These are phyloP conservation scores for Hirudinaria manillensis DNA, from an alignment of 2,888 invertebrate species.

Conservation along the genomic window DNA sequence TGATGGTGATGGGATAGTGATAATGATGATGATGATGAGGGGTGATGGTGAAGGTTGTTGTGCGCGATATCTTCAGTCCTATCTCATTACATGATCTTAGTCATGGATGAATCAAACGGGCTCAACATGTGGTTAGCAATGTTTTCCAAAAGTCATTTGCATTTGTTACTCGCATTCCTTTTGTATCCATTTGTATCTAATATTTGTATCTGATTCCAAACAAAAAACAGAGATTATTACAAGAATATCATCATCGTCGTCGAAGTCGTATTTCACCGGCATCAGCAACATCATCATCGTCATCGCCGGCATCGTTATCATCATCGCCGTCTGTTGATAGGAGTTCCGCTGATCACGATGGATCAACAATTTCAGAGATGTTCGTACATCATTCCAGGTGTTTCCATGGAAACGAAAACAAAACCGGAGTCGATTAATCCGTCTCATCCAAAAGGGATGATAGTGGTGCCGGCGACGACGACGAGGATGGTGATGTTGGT, in stretches of 20 bases:
- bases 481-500: conserved; percentile 5
- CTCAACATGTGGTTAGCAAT: neutral
- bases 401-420: neutral
- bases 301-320: neutral
- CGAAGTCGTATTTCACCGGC: neutral
- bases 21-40: conserved; percentile 2
- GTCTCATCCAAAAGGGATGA: neutral
- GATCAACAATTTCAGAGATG: neutral
- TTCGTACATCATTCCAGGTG: neutral
- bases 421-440: neutral
- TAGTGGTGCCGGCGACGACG: neutral
- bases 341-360: neutral
- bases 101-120: neutral
- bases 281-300: neutral
- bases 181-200: conserved; percentile 3
- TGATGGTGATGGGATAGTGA: conserved; percentile 25
- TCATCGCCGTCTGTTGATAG: conserved; percentile 4
- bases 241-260: conserved; percentile 11
- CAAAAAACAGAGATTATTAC: neutral
- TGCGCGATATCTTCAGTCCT: too few species aligned
- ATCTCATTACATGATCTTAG: too few species aligned
- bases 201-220: neutral
- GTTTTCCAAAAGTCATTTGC: neutral
- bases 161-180: neutral
- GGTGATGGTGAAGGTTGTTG: neutral